These are phyloP conservation scores for Rhopilema esculentum DNA, from an alignment of 30 jellyfish, hydroid and myxozoan species.

Conservation along the genomic window DNA sequence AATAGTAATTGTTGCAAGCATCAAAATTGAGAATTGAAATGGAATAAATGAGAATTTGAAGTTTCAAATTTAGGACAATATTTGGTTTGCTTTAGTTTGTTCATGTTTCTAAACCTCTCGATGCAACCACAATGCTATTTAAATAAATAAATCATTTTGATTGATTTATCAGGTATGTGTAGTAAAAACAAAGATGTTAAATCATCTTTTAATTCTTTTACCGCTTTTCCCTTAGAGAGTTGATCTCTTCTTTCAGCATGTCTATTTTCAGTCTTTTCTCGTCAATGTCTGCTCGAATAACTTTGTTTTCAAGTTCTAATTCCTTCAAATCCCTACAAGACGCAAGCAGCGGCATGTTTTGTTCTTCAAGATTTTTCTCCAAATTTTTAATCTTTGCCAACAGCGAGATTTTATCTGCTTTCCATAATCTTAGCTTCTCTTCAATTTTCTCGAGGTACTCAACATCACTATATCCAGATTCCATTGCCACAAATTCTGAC, in stretches of 20 bases:
- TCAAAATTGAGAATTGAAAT: too few relatives aligned
- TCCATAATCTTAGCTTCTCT: slow-evolving; percentile 19
- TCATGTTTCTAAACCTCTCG: too few relatives aligned
- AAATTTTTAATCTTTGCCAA: background rate
- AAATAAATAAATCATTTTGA: too few relatives aligned
- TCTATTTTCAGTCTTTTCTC: background rate
- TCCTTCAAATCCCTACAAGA: slow-evolving; percentile 26
- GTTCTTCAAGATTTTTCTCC: slow-evolving; percentile 2
- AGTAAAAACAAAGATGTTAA: too few relatives aligned
- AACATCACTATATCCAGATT: background rate
- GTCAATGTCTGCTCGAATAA: background rate
- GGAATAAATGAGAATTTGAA: too few relatives aligned
- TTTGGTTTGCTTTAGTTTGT: too few relatives aligned
- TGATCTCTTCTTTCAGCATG: background rate
- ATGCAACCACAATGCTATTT: too few relatives aligned
- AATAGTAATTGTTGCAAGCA: too few relatives aligned
- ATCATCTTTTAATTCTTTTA: too few relatives aligned
- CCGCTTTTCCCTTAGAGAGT: background rate
- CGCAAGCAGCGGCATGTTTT: background rate
- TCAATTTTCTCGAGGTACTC: slow-evolving; percentile 13
- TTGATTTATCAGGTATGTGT: too few relatives aligned
- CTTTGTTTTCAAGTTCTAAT: slow-evolving; percentile 8
- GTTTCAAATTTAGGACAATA: too few relatives aligned
- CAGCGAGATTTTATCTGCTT: slow-evolving; percentile 4
- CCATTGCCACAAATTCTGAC: background rate